These are phyloP conservation scores for Noturus placidus DNA, from an alignment of 2,113 vertebrate species.

Conservation along the genomic window DNA sequence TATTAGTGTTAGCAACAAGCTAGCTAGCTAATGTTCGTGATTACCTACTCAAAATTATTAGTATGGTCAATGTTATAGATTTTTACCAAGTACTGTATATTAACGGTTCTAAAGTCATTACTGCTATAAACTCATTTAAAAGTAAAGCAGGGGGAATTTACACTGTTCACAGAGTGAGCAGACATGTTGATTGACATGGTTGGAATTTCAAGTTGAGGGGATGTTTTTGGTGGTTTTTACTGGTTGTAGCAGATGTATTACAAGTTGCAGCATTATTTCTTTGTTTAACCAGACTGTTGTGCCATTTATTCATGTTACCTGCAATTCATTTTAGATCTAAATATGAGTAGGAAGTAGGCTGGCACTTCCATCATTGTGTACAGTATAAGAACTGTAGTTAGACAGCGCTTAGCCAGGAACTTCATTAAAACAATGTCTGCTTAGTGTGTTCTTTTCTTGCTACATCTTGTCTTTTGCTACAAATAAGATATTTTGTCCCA, in stretches of 20 bases:
- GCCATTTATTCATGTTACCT: constrained; percentile 73
- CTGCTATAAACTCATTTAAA: not conserved
- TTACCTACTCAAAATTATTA: not conserved
- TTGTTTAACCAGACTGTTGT: constrained; percentile 14
- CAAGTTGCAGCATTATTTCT: not conserved
- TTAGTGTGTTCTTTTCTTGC: not conserved
- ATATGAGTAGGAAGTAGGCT: constrained; percentile 81
- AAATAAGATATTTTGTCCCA: not conserved
- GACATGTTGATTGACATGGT: not conserved
- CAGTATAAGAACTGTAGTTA: constrained; percentile 74
- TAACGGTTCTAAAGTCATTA: not conserved
- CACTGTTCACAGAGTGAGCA: not conserved
- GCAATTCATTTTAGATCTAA: constrained; percentile 71
- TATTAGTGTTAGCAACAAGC: not conserved
- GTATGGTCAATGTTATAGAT: not conserved
- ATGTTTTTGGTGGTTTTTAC: not conserved
- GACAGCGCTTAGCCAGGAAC: constrained; percentile 82
- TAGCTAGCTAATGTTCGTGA: not conserved
- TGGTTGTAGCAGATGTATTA: not conserved
- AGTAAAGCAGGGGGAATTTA: not conserved
- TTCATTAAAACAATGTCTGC: constrained; percentile 69
- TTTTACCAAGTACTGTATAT: not conserved
- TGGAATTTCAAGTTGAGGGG: not conserved
- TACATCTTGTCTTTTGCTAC: not conserved
- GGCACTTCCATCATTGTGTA: constrained; percentile 70